Evolutionary conservation across 2,888 invertebrate species (phyloP), one percentile per base, ranked within the genome.

Genomic region (Troides helena): DNA sequence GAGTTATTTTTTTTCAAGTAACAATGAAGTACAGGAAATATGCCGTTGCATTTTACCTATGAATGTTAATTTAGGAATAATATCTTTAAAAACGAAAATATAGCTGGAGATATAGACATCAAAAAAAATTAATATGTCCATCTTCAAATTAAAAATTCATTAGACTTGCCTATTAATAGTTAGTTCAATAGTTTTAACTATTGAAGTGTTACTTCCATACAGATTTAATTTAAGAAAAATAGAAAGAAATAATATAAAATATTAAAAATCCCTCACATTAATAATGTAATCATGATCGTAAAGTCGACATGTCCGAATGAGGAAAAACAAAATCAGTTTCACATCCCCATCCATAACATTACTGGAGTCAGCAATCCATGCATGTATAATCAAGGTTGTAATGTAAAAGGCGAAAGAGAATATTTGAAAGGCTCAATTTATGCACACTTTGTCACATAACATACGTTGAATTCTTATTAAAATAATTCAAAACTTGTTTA

Each of bases 381-480:
- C 69, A 69, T 68, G 59, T 64, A 36, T 65, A 65, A 62, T 69
- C 53, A 62, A 69, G 60, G 59, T 8, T 36, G 21, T 68, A 57
- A 62, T 57, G 46, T 46, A 58, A 68, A 62, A 62, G 30, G 62
- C 21, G 58, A 63, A 18, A 56, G 61, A 1, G 50, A 46, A 30
- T 61, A 30, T 56, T 67, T 50, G 14, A n/a, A n/a, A 30, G 21
- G 18, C 14, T 30, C 36, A 66, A 36, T 67, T 61, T 61, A 61
- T 60, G 39, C 39, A 17, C 23, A 39, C 53, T 61, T 67, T 50
- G 18, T 50, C 50, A 14, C 14, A 50, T 17, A 8, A 50, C 39
- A 39, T 10, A 39, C 39, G 10, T 39, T 10, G 39, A 10, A 1
- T 39, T 39, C 39, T 39, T 50, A 14, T 50, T 46, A 14, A 50